Base-by-base conservation (phyloP, 37 sponge, comb jelly and placozoan genomes). In the Eunapius fragilis region DNA sequence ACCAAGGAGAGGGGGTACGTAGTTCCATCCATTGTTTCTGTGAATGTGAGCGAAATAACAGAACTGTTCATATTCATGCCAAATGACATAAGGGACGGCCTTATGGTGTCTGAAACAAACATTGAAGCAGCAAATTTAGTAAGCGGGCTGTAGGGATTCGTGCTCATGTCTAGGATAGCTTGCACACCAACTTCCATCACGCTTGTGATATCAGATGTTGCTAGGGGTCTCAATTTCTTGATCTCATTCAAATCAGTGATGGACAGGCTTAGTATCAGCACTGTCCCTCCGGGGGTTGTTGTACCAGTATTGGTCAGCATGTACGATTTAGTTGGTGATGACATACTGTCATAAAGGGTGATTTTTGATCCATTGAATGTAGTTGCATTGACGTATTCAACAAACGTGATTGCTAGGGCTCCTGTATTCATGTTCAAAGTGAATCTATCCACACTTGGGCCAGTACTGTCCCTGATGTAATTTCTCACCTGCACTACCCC, bases 391-490 rank as follows among this genome's bases (percentile, higher is more conserved):
- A 91, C 79, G 84, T 81, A 91, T 58, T 93, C 94, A 86, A 71
- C 77, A 50, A 91, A 91, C 2, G 89, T 86, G 32, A 96, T 75
- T 23, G 87, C 38, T 0, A 96, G 27, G 19, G 83, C 36, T 33
- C 97, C 97, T 74, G 72, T 68, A 71, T 92, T 87, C 83, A 94
- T 71, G 69, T 94, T 83, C 36, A 96, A 74, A 13, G 82, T 83
- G 70, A 88, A 94, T 12, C 28, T 27, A 2, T 24, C 47, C 9
- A 94, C 84, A 31, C 75, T 77, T 48, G 97, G 97, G 48, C 81
- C 84, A 49, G 68, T 88, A 10, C 19, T 69, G 71, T 96, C 97
- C 19, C 83, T 77, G 50, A 82, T 82, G 47, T 75, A 92, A 3
- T 28, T 30, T 31, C 37, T 31, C 17, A 91, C 92, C 14, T 19